Conservation (phyloP, 2,113 vertebrate species). For the Pseudorhombus dupliciocellatus region DNA sequence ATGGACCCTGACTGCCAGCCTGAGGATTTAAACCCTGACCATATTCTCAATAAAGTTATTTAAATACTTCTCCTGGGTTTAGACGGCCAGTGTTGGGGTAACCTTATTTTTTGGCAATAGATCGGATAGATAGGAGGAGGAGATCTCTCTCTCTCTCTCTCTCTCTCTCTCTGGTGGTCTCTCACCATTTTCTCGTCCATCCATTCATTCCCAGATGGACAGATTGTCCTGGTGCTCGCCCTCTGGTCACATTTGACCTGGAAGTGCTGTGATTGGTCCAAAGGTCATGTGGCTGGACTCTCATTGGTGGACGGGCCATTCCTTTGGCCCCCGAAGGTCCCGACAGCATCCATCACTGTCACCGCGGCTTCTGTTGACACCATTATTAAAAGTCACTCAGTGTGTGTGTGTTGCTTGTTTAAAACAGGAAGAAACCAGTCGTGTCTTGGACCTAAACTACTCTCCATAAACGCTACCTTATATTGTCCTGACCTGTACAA, state of each 20-base stretch:
- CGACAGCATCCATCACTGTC: conserved; percentile 81
- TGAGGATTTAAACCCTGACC: too few relatives aligned
- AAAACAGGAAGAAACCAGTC: not conserved
- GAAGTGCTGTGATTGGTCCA: conserved; percentile 81
- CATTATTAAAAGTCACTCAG: conserved; percentile 68
- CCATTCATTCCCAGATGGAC: conserved; percentile 66
- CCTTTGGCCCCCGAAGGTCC: conserved; percentile 51
- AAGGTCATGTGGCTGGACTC: conserved; percentile 73
- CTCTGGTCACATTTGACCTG: conserved; percentile 80
- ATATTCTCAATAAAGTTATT: too few relatives aligned
- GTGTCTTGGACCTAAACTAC: too few relatives aligned
- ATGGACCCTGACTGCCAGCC: too few relatives aligned
- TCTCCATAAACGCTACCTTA: too few relatives aligned
- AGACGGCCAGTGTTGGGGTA: too few relatives aligned
- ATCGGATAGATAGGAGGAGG: not conserved
- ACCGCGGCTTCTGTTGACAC: conserved; percentile 68
- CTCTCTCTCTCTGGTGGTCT: conserved; percentile 13
- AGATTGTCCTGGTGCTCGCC: conserved; percentile 64
- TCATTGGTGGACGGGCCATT: conserved; percentile 69
- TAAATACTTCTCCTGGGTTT: not conserved
- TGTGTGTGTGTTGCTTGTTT: conserved; percentile 26
- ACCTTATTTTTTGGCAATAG: too few relatives aligned
- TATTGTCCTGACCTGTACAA: too few relatives aligned
- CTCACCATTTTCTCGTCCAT: conserved; percentile 35
- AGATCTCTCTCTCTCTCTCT: not conserved